phyloP scores from a whole-genome alignment of 2,797 vertebrate genomes.

The Momotus momota region DNA sequence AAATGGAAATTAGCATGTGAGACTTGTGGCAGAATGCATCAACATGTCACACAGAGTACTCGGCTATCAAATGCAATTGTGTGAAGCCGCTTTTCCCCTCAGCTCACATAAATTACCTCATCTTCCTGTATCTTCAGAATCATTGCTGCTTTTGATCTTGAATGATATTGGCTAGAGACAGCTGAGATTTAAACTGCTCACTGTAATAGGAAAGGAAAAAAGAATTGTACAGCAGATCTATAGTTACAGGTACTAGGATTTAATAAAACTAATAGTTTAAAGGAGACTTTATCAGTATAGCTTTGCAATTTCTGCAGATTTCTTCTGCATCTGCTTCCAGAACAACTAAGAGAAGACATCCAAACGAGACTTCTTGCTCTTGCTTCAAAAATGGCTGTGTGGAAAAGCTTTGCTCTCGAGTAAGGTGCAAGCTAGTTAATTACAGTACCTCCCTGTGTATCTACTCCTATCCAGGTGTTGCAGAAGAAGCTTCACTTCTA shows the following conservation, averaged over 20 bases:
- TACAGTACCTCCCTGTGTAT: background rate
- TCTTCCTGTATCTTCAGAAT: background rate
- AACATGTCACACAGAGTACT: background rate
- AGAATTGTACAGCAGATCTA: background rate
- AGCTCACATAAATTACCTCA: fast-evolving
- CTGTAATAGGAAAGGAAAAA: background rate
- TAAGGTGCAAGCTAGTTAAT: background rate
- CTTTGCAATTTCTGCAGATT: background rate
- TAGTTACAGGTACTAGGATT: background rate
- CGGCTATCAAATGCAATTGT: background rate
- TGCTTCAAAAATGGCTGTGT: background rate
- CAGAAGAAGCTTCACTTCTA: background rate
- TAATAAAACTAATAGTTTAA: background rate
- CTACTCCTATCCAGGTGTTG: no score
- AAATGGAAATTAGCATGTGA: background rate
- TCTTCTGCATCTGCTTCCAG: background rate
- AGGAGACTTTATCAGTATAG: fast-evolving
- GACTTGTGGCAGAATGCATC: background rate
- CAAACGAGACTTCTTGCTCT: background rate
- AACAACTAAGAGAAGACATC: background rate
- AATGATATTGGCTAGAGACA: background rate
- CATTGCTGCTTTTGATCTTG: background rate
- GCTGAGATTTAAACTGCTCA: background rate
- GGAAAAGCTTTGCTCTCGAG: background rate
- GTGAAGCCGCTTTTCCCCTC: background rate